A percentile compares a stretch with the other conserved stretches of the same genome.
Conservation (phyloP, 2,113 vertebrate species). For the Malurus cyaneus region DNA sequence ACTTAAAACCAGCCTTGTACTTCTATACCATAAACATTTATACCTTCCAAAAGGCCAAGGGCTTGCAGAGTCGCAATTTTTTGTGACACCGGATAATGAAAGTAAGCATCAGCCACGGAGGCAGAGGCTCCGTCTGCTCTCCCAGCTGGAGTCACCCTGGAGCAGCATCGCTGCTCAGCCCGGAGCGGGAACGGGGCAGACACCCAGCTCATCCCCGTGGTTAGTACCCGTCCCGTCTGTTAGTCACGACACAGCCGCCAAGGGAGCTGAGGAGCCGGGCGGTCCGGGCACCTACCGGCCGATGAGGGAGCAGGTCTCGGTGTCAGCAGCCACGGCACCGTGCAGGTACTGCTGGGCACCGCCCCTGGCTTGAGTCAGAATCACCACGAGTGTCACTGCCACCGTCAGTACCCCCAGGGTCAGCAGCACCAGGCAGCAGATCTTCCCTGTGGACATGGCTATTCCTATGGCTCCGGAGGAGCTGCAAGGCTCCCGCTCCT, state of each 20-base stretch:
- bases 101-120: background rate
- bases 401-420: background rate
- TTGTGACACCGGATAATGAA: accelerated
- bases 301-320: conserved; percentile 77
- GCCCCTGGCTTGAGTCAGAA: background rate
- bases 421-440: conserved; percentile 44
- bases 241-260: accelerated
- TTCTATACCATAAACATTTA: background rate
- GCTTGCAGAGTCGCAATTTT: background rate
- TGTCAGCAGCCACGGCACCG: conserved; percentile 83
- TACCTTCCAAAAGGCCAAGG: background rate
- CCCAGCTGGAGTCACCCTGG: background rate
- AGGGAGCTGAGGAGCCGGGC: background rate
- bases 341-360: conserved; percentile 35
- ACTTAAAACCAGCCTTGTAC: background rate
- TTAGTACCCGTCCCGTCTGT: accelerated
- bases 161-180: background rate
- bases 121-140: background rate
- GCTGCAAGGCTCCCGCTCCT: background rate
- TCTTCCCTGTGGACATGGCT: background rate
- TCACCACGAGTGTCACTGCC: background rate
- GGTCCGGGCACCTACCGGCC: conserved; percentile 74
- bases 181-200: accelerated
- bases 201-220: accelerated
- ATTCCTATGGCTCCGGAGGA: accelerated